These are phyloP conservation scores for Drosophila pseudotakahashii DNA, from an alignment of 2,888 invertebrate genomes.

Conservation along the genomic window DNA sequence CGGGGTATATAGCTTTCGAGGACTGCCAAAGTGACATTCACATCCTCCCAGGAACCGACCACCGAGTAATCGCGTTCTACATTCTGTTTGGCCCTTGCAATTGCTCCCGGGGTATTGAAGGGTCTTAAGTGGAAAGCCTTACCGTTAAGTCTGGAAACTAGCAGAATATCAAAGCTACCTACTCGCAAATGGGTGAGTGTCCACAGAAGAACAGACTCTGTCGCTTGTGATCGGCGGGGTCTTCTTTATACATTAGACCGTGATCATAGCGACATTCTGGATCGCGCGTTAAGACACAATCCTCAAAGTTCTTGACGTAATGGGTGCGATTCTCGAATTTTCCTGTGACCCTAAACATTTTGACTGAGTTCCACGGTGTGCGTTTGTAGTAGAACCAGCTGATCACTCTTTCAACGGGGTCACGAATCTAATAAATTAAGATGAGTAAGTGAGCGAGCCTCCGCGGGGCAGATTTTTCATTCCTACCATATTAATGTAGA, in stretches of 20 bases:
- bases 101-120: constrained; percentile 91
- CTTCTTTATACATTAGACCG: constrained; percentile 90
- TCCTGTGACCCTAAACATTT: constrained; percentile 56
- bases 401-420: constrained; percentile 94
- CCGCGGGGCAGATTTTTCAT: not conserved
- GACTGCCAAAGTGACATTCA: constrained; percentile 92
- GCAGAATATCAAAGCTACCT: constrained; percentile 80
- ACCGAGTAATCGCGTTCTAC: constrained; percentile 94
- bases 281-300: constrained; percentile 91
- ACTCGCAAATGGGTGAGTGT: constrained; percentile 91
- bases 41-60: constrained; percentile 93
- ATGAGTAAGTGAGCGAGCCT: not conserved
- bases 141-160: not conserved
- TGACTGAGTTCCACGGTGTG: constrained; percentile 88
- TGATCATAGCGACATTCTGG: constrained; percentile 91
- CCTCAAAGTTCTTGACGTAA: constrained; percentile 93
- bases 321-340: constrained; percentile 83
- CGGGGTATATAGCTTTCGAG: constrained; percentile 91
- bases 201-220: constrained; percentile 95
- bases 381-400: constrained; percentile 96
- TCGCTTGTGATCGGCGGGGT: constrained; percentile 91
- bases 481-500: constrained; percentile 90
- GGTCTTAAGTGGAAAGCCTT: constrained; percentile 86
- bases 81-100: constrained; percentile 91
- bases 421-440: constrained; percentile 86